Base-by-base conservation (phyloP, 2,888 invertebrate genomes). In the Aethes cnicana region DNA sequence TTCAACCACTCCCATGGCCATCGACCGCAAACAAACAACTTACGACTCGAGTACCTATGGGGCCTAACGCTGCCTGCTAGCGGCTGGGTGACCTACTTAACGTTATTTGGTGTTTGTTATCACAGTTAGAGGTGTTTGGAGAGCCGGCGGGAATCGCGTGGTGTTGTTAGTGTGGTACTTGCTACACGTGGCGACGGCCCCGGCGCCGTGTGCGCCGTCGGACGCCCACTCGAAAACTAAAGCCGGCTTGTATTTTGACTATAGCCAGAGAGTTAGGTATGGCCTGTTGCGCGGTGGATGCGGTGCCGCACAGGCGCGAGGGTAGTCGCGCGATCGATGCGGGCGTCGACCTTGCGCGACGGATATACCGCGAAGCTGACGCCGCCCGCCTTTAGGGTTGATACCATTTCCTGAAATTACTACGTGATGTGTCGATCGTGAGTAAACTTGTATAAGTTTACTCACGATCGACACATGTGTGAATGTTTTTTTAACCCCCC, bases 191-290 rank as follows among this genome's bases (percentile, higher is more conserved):
- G 71, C 70, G 71, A 63, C 70, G 70, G 64, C 69, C 69, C 60
- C 62, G 72, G 74, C 79, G 69, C 72, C 78, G 79, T 72, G 73
- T 78, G 75, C 80, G 78, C 72, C 76, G 74, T 68, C 66, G 62
- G 76, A 78, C 81, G 76, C 80, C 72, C 74, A 72, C 72, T 80
- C 72, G 70, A 56, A 73, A 70, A 85, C 84, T 85, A 76, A 74
- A 62, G 61, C 59, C 50, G 59, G 59, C 67, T 69, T 63, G 58
- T 72, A 67, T 78, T 77, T 76, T 77, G 68, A 60, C 68, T 72
- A 69, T 72, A 73, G 59, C 62, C 60, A 68, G 66, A 53, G 59
- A 62, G 74, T 69, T 78, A 74, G 72, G 68, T 74, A 56, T 61
- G 69, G 65, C 68, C 68, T 68, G 69, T 74, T 75, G 77, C 75